Evolutionary conservation across 1,140 invertebrate genomes (phyloP), one percentile per base, ranked within the genome.

Genomic region (Diorhabda elongata): DNA sequence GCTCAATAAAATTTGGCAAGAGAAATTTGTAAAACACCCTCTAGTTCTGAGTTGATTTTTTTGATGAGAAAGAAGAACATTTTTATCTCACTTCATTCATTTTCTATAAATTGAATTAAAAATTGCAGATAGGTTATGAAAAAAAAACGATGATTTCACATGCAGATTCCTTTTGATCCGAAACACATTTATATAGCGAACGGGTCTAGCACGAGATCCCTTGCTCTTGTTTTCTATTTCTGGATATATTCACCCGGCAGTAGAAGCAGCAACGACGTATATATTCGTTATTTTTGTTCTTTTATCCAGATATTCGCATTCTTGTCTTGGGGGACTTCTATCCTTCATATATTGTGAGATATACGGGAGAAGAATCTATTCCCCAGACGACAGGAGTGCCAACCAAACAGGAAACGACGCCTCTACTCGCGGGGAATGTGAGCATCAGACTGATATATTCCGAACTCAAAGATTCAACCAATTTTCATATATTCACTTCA

Each of bases 381-480:
- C 76, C 76, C 76, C 67, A 68, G 68, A 75, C 71, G 69, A 68
- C 72, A 69, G 70, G 71, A 76, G 69, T 71, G 74, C 69, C 74
- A 76, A 70, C 75, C 75, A 78, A 78, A 78, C 76, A 74, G 76
- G 74, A 78, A 76, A 76, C 74, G 75, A 76, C 76, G 76, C 68
- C 74, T 63, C 42, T 63, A 44, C 61, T 2, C 75, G 69, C 73
- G 73, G 75, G 74, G 77, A 69, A 77, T 71, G 75, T 71, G 65
- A 74, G 71, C 66, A 77, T 75, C 47, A 64, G 63, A 79, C 78
- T 79, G 78, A 79, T 78, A 79, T 79, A 79, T 79, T 78, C 75
- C 75, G 77, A 73, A 73, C 76, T 72, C 74, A 57, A 79, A 76
- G 76, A 79, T 79, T 79, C 73, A 78, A 77, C 76, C 78, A 79